phyloP scores from a whole-genome alignment of 2,113 vertebrate genomes.

The Beaufortia kweichowensis region DNA sequence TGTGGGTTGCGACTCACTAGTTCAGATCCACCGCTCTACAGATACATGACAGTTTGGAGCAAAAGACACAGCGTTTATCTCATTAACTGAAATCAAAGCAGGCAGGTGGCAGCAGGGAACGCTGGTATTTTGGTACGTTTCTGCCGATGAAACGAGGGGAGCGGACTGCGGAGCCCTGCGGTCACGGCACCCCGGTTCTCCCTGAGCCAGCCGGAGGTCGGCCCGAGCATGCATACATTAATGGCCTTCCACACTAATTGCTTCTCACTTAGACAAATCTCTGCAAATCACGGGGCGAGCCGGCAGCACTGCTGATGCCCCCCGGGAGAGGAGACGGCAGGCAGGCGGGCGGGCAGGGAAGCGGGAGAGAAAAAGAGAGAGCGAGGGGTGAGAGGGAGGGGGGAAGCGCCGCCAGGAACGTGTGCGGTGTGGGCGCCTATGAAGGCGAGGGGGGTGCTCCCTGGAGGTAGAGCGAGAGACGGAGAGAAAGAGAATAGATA shows the following conservation, averaged over 20 bases:
- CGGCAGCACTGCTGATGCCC: constrained; percentile 71
- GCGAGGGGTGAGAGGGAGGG: constrained; percentile 26
- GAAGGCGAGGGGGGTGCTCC: constrained; percentile 67
- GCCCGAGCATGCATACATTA: constrained; percentile 77
- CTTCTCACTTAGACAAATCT: constrained; percentile 85
- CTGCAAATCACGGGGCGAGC: constrained; percentile 76
- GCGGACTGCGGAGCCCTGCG: constrained; percentile 48
- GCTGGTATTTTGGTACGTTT: constrained; percentile 39
- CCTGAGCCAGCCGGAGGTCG: constrained; percentile 46
- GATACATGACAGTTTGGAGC: constrained; percentile 31
- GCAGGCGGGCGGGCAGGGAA: constrained; percentile 51
- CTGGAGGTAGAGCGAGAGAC: constrained; percentile 58
- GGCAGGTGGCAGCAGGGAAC: constrained; percentile 56
- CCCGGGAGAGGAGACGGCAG: constrained; percentile 67
- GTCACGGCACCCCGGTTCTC: constrained; percentile 41
- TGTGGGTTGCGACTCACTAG: not conserved
- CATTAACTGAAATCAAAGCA: constrained; percentile 58
- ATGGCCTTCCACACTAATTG: constrained; percentile 79
- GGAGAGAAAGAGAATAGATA: constrained; percentile 55
- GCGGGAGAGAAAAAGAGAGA: constrained; percentile 37
- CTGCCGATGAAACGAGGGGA: constrained; percentile 58
- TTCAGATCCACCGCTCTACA: not conserved
- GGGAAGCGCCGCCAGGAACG: constrained; percentile 64
- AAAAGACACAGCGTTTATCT: constrained; percentile 44
- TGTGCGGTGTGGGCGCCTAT: constrained; percentile 75